These are phyloP conservation scores for Corydoras sp. DNA, from an alignment of 2,113 vertebrate genomes.

Conservation along the genomic window DNA sequence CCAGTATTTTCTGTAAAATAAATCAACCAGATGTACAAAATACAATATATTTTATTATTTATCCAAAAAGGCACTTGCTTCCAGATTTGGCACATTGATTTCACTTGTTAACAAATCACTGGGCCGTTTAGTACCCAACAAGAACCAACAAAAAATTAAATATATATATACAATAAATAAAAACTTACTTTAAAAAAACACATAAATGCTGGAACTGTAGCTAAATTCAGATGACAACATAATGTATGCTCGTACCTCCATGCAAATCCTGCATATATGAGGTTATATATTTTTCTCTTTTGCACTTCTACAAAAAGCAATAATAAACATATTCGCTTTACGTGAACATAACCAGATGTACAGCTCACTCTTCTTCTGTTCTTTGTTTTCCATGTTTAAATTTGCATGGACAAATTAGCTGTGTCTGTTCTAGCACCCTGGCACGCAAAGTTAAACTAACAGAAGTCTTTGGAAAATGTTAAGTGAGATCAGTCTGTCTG, in stretches of 20 bases:
- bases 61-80: constrained; percentile 64
- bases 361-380: constrained; percentile 12
- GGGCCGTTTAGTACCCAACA: constrained; percentile 51
- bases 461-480: constrained; percentile 14
- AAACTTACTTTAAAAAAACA: constrained; percentile 40
- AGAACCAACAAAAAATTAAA: constrained; percentile 66
- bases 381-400: constrained; percentile 46
- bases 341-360: constrained; percentile 47
- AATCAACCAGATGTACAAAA: constrained; percentile 33
- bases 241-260: no score
- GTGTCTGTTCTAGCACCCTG: constrained; percentile 8
- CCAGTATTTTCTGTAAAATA: no score
- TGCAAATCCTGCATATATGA: constrained; percentile 6
- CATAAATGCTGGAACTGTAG: constrained; percentile 38
- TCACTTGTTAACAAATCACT: constrained; percentile 27
- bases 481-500: constrained; percentile 14
- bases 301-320: constrained; percentile 41
- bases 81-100: constrained; percentile 48
- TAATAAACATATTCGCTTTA: constrained; percentile 54
- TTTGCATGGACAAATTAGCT: background rate
- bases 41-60: constrained; percentile 63
- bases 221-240: constrained; percentile 36
- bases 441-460: background rate
- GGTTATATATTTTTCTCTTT: constrained; percentile 12
- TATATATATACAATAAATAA: constrained; percentile 72